These are phyloP conservation scores for Cricetomys ansorgei DNA, from an alignment of 2,113 vertebrate genomes.

Conservation along the genomic window DNA sequence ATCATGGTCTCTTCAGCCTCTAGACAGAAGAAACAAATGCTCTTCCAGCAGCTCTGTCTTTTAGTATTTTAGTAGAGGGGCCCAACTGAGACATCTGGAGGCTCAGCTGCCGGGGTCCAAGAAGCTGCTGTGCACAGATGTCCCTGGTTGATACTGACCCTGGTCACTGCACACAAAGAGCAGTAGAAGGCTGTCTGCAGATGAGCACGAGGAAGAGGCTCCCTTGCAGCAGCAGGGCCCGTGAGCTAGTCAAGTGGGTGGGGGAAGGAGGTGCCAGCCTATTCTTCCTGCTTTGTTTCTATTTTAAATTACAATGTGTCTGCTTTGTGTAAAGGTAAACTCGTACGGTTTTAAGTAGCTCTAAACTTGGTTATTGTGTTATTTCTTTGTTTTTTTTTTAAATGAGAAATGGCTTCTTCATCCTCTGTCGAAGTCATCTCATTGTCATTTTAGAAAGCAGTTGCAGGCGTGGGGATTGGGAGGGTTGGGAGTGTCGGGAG, in stretches of 20 bases:
- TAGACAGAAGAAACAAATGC: background rate
- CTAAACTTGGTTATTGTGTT: background rate
- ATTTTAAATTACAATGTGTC: slow-evolving; percentile 20
- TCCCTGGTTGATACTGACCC: background rate
- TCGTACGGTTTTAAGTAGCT: slow-evolving; percentile 36
- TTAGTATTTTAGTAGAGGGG: background rate
- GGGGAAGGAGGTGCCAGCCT: background rate
- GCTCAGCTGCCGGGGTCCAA: background rate
- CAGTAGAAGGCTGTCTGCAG: background rate
- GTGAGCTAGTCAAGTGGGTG: background rate
- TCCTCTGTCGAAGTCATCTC: background rate
- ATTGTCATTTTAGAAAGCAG: slow-evolving; percentile 47
- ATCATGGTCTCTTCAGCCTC: background rate
- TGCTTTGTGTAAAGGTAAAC: slow-evolving; percentile 42
- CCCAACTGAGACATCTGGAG: too few relatives aligned
- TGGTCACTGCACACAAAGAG: background rate
- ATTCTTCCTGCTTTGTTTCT: slow-evolving; percentile 29
- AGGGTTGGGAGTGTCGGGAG: too few relatives aligned
- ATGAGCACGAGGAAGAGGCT: background rate
- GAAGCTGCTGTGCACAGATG: background rate
- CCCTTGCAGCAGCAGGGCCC: background rate
- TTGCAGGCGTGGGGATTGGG: too few relatives aligned
- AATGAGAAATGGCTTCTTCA: background rate
- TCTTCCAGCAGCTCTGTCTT: background rate
- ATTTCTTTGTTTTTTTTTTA: background rate